Conservation (phyloP, 2,797 vertebrate species). For the Melanotaenia parkinsoni region DNA sequence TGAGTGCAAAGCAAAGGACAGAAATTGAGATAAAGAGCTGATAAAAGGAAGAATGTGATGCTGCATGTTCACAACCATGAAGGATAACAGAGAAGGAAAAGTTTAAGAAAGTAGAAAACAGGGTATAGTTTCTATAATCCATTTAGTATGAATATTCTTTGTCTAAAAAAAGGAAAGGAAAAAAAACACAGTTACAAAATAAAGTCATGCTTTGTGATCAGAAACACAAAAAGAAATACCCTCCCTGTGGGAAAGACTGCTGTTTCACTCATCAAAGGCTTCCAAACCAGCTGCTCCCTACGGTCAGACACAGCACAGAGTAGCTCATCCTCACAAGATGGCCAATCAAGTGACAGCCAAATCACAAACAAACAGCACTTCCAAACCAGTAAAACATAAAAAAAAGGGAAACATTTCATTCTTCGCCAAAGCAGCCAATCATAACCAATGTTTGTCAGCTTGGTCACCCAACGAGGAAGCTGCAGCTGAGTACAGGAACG, state of each 20-base stretch:
- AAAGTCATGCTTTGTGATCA: slow-evolving; percentile 64
- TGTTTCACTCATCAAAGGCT: slow-evolving; percentile 65
- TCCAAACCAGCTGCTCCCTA: slow-evolving; percentile 52
- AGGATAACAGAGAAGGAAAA: slow-evolving; percentile 61
- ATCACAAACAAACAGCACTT: slow-evolving; percentile 55
- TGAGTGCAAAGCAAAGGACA: slow-evolving; percentile 50
- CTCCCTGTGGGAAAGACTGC: slow-evolving; percentile 50
- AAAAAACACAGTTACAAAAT: slow-evolving; percentile 44
- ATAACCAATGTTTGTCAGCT: slow-evolving; percentile 59
- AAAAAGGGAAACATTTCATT: slow-evolving; percentile 37
- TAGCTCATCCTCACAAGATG: slow-evolving; percentile 44
- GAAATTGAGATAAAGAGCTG: slow-evolving; percentile 71
- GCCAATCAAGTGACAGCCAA: slow-evolving; percentile 60
- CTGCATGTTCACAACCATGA: slow-evolving; percentile 55
- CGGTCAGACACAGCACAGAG: slow-evolving; percentile 39
- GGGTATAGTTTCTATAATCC: background rate
- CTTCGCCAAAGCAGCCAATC: slow-evolving; percentile 51
- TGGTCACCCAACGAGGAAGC: slow-evolving; percentile 60
- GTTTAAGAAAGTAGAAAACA: slow-evolving; percentile 32
- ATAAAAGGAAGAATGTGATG: slow-evolving; percentile 52
- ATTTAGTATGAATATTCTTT: slow-evolving; percentile 44
- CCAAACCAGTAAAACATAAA: slow-evolving; percentile 56
- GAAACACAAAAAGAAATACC: slow-evolving; percentile 51
- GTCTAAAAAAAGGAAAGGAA: slow-evolving; percentile 3
- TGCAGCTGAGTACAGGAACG: slow-evolving; percentile 55